These are phyloP conservation scores for Istiophorus platypterus DNA, from an alignment of 2,113 vertebrate species.

Conservation along the genomic window DNA sequence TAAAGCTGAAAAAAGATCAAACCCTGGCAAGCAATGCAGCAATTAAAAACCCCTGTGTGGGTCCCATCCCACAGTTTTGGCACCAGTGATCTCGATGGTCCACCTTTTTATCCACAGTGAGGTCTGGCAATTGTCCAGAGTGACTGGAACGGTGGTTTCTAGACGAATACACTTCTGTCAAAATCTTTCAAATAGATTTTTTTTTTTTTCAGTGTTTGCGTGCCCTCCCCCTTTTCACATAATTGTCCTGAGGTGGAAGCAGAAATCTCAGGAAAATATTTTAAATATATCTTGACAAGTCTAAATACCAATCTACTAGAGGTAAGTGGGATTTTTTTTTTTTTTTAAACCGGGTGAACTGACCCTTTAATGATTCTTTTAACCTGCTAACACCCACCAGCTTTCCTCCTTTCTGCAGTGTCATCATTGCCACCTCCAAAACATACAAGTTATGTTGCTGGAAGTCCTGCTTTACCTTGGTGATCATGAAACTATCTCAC, in stretches of 20 bases:
- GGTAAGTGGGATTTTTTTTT: neutral
- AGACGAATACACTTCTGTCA: too few species aligned
- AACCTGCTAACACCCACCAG: neutral
- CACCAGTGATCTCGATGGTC: too few species aligned
- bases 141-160: too few species aligned
- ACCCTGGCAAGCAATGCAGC: neutral
- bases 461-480: neutral
- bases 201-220: too few species aligned
- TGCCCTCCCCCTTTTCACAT: too few species aligned
- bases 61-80: too few species aligned
- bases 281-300: neutral
- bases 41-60: neutral
- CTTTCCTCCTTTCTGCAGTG: neutral
- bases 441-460: neutral
- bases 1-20: neutral
- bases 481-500: neutral
- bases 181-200: too few species aligned
- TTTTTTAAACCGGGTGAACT: constrained; percentile 15
- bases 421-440: neutral
- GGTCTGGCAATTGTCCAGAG: too few species aligned
- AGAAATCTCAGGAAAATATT: neutral
- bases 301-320: neutral
- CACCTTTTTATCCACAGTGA: too few species aligned
- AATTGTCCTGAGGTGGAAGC: neutral
- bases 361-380: neutral